Evolutionary conservation across 2,113 vertebrate species (phyloP).

Genomic region (Gopherus evgoodei): DNA sequence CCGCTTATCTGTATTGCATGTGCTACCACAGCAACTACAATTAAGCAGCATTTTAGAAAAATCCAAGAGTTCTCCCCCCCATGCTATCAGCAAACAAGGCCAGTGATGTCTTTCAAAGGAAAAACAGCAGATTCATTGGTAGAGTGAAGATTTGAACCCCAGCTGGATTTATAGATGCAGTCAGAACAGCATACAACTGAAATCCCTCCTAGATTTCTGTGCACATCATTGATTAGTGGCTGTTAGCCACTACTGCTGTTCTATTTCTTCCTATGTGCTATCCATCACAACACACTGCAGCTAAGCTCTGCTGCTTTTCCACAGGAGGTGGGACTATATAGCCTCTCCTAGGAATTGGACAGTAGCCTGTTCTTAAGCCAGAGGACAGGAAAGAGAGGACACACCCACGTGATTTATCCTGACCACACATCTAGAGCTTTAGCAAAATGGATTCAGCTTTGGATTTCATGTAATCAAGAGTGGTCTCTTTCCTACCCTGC

Average conservation of each 20-base stretch:
- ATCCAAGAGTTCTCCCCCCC: neutral
- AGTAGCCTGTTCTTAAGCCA: too few relatives aligned
- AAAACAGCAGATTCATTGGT: neutral
- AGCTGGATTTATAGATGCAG: rapidly evolving
- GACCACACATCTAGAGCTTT: neutral
- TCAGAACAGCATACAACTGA: too few relatives aligned
- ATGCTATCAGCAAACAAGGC: neutral
- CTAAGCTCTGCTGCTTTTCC: neutral
- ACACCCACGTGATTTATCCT: neutral
- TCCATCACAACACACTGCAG: conserved; percentile 37
- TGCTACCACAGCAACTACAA: neutral
- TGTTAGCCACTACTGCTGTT: conserved; percentile 57
- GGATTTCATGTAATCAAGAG: neutral
- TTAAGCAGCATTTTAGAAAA: neutral
- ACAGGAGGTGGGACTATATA: neutral
- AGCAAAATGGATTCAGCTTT: neutral
- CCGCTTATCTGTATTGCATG: neutral
- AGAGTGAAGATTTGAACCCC: neutral
- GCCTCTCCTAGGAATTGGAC: neutral
- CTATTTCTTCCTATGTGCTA: conserved; percentile 69
- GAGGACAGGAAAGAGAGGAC: neutral
- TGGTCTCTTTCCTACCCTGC: neutral
- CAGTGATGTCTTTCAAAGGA: neutral
- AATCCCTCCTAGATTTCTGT: neutral
- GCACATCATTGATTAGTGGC: neutral